phyloP scores from a whole-genome alignment of 53 echinoderm and acorn worm species.

The Astropecten irregularis region DNA sequence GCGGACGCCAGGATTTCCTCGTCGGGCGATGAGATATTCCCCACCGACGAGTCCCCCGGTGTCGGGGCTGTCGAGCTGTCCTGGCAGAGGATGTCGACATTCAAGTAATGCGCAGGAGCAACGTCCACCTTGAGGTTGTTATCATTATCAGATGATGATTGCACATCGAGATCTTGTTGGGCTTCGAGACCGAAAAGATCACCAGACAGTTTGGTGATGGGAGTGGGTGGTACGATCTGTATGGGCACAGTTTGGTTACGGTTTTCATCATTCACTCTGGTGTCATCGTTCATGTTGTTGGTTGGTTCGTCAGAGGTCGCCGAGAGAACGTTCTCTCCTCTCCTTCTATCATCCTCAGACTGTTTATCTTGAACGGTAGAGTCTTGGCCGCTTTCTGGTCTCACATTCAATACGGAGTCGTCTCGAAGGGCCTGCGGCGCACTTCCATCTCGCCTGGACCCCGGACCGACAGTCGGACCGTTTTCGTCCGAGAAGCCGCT shows the following conservation, averaged over 20 bases:
- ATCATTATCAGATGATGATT: not conserved
- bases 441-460: slow-evolving; percentile 1
- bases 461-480: slow-evolving; percentile 36
- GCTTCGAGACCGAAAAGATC: not conserved
- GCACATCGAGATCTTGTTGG: not conserved
- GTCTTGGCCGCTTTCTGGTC: not conserved
- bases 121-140: not conserved
- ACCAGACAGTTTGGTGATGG: not conserved
- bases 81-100: slow-evolving; percentile 3
- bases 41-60: slow-evolving; percentile 43
- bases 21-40: slow-evolving; percentile 34
- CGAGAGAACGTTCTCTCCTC: too few species aligned
- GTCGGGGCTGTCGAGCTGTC: slow-evolving; percentile 54
- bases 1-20: not conserved
- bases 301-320: too few species aligned
- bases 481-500: slow-evolving; percentile 97
- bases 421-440: too few species aligned
- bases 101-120: slow-evolving; percentile 2
- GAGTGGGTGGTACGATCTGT: not conserved
- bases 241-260: not conserved
- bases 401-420: too few species aligned
- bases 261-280: too few species aligned
- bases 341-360: too few species aligned
- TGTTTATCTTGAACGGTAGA: not conserved
- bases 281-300: too few species aligned